Conservation (phyloP, 2,113 vertebrate genomes). For the Ochotona curzoniae region DNA sequence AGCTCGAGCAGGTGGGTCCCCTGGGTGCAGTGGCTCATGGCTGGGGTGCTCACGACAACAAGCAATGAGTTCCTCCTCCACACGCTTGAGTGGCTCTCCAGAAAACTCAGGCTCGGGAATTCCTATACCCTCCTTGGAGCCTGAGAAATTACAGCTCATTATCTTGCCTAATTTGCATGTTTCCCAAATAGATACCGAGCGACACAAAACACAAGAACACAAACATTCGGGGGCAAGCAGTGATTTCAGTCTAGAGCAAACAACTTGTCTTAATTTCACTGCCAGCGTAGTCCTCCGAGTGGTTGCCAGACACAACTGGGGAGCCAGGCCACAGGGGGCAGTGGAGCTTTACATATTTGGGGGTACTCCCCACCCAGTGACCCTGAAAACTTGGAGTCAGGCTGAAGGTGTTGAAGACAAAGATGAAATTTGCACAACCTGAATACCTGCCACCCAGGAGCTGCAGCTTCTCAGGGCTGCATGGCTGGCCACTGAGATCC, state of each 20-base stretch:
- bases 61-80: neutral
- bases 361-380: neutral
- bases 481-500: too few relatives aligned
- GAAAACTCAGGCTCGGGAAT: neutral
- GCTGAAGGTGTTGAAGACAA: neutral
- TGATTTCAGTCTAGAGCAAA: conserved; percentile 8
- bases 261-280: neutral
- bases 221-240: neutral
- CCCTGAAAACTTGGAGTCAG: neutral
- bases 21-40: neutral
- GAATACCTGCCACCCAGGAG: neutral
- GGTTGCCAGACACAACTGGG: neutral
- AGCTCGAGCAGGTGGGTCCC: neutral
- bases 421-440: neutral
- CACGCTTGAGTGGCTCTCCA: neutral
- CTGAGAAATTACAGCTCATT: conserved; percentile 59
- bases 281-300: fast-evolving
- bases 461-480: too few relatives aligned
- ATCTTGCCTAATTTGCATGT: conserved; percentile 61
- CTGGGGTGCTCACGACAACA: neutral
- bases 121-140: conserved; percentile 8
- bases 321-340: neutral
- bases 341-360: fast-evolving
- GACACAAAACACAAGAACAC: neutral
- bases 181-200: conserved; percentile 44